Evolutionary conservation across 1,140 invertebrate species (phyloP).

Genomic region (Drosophila aff.): DNA sequence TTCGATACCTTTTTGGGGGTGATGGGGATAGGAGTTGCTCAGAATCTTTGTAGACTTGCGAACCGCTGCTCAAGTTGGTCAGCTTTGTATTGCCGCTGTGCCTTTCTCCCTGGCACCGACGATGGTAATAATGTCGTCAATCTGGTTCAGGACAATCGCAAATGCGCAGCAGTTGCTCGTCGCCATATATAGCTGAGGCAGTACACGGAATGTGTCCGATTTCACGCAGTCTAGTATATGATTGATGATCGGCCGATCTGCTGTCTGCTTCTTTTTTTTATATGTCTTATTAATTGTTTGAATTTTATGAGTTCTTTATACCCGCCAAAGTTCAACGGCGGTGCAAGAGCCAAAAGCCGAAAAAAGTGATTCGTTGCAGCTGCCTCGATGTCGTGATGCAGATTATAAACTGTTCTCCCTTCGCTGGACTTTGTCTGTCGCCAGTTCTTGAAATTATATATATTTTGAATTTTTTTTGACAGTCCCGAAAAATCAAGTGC

Average conservation of each 20-base stretch:
- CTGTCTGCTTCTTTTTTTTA: constrained; percentile 19
- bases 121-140: constrained; percentile 30
- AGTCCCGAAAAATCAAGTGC: not conserved
- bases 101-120: constrained; percentile 33
- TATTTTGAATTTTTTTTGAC: not conserved
- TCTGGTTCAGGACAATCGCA: constrained; percentile 53
- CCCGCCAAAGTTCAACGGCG: constrained; percentile 54
- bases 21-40: not conserved
- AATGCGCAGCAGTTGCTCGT: constrained; percentile 70
- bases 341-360: constrained; percentile 34
- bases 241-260: constrained; percentile 31
- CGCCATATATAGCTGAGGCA: constrained; percentile 55
- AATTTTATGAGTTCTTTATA: constrained; percentile 63
- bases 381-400: constrained; percentile 8
- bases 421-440: constrained; percentile 35
- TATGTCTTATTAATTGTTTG: constrained; percentile 22
- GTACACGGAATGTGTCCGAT: constrained; percentile 31
- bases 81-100: constrained; percentile 61
- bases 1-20: not conserved
- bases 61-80: constrained; percentile 26
- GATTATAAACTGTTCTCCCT: not conserved
- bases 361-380: constrained; percentile 34
- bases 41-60: not conserved
- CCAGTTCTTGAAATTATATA: not conserved
- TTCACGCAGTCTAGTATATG: constrained; percentile 53